Evolutionary conservation across 2,113 vertebrate species (phyloP).

Genomic region (Dissostichus mawsoni): DNA sequence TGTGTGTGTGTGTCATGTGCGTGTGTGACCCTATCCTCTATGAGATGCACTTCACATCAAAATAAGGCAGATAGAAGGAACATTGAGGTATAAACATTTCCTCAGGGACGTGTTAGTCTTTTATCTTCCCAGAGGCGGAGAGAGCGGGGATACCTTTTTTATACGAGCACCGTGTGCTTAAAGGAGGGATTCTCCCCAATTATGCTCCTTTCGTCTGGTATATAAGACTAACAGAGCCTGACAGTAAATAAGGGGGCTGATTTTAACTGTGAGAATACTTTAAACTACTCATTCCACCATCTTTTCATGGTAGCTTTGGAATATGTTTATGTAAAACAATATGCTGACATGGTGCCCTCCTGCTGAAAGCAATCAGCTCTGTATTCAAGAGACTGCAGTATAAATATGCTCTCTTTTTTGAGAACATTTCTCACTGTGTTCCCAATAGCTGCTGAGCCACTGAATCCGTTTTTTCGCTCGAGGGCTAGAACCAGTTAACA

Average conservation of each 20-base stretch:
- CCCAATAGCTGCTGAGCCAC: slow-evolving; percentile 12
- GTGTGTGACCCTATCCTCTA: slow-evolving; percentile 14
- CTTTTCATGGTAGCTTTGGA: not conserved
- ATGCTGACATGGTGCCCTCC: not conserved
- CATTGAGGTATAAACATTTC: slow-evolving; percentile 55
- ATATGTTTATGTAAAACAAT: slow-evolving; percentile 21
- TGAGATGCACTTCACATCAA: slow-evolving; percentile 37
- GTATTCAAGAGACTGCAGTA: not conserved
- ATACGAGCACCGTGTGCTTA: slow-evolving; percentile 12
- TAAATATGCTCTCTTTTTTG: not conserved
- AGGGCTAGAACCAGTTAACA: slow-evolving; percentile 57
- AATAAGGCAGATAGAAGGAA: slow-evolving; percentile 1
- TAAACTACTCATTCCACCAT: not conserved
- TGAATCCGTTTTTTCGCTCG: slow-evolving; percentile 31
- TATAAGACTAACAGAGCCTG: slow-evolving; percentile 32
- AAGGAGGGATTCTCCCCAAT: slow-evolving; percentile 56
- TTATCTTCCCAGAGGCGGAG: slow-evolving; percentile 59
- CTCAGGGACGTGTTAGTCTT: slow-evolving; percentile 53
- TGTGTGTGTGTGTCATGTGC: not conserved
- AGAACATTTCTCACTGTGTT: not conserved
- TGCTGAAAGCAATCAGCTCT: not conserved
- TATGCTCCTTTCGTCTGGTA: slow-evolving; percentile 24
- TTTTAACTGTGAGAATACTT: slow-evolving; percentile 26
- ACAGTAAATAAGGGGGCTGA: slow-evolving; percentile 25
- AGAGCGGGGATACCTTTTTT: slow-evolving; percentile 36